Percentiles rank a stretch among this genome's conserved stretches.
These are phyloP conservation scores for Globicephala melas DNA, from an alignment of 2,113 vertebrate genomes.

Conservation along the genomic window DNA sequence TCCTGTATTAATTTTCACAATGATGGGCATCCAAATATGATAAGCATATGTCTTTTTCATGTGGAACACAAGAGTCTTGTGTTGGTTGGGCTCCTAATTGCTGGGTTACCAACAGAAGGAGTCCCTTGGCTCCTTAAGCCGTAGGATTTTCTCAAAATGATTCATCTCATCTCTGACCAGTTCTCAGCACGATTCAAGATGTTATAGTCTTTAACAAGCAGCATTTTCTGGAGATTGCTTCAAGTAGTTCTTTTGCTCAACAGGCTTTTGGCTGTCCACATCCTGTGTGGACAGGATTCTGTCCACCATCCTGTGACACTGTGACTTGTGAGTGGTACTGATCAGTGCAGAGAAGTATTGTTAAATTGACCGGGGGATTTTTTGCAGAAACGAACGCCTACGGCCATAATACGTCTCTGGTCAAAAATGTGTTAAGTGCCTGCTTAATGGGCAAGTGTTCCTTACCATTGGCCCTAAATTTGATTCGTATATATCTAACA, in stretches of 20 bases:
- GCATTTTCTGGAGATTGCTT: not conserved
- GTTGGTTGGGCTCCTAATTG: not conserved
- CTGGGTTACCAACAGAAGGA: not conserved
- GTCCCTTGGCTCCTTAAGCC: not conserved
- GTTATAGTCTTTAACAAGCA: not conserved
- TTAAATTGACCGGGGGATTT: no score
- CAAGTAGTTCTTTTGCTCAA: not conserved
- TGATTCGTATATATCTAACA: slow-evolving; percentile 29
- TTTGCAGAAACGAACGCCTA: no score
- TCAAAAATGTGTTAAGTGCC: not conserved
- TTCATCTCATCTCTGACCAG: not conserved
- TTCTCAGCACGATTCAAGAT: not conserved
- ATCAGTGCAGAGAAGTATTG: not conserved
- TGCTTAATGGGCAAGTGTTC: not conserved
- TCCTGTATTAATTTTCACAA: not conserved
- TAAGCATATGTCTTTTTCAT: not conserved
- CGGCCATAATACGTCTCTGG: no score
- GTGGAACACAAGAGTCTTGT: not conserved
- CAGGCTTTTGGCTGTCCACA: not conserved
- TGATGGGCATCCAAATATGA: not conserved
- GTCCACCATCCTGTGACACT: not conserved
- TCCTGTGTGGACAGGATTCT: no score
- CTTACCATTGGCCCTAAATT: not conserved
- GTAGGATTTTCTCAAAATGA: not conserved
- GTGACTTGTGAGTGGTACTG: not conserved